Evolutionary conservation across 2,797 vertebrate species (phyloP), one percentile per base, ranked within the genome.

Genomic region (Phrynocephalus vlangalii): DNA sequence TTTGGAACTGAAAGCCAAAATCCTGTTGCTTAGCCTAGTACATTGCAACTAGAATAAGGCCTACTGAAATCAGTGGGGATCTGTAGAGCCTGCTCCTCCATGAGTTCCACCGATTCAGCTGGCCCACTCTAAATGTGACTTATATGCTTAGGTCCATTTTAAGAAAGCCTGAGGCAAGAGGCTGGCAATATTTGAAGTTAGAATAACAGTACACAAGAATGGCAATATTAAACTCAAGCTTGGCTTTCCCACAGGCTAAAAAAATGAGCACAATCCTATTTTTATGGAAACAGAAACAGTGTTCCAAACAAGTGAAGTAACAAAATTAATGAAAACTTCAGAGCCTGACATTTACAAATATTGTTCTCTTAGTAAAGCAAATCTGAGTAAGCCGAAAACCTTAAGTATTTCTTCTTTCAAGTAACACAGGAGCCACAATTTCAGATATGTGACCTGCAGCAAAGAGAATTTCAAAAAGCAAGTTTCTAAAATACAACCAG

Each of bases 401-500:
- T 15, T n/a, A 28, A 44, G 20, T 26, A 79, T 60, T 60, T 79
- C 16, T 26, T 24, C 24, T 38, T 84, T 76, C n/a, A 48, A 52
- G 68, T 81, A 44, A 66, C 33, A 75, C 5, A 73, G 15, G 22
- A 8, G 20, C 8, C 44, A 56, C 9, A 56, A 56, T 33, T 76
- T 50, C 52, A 83, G 66, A 50, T 38, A 72, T 30, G 4, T 15
- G 80, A 76, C 24, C 18, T 44, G 13, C 15, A 82, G 50, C 66
- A 63, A 63, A 63, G 18, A 44, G 9, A 15, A 56, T 7, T 70
- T 56, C 22, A n/a, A 2, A 80, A 38, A 79, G 76, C 44, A 63
- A 68, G 9, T 68, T 68, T 13, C 68, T 56, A 75, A 13, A 66
- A 80, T 79, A 72, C 73, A 80, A 90, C 52, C 28, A 87, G 33